phyloP scores from a whole-genome alignment of 2,113 vertebrate species.

The Sarotherodon lohbergeri region DNA sequence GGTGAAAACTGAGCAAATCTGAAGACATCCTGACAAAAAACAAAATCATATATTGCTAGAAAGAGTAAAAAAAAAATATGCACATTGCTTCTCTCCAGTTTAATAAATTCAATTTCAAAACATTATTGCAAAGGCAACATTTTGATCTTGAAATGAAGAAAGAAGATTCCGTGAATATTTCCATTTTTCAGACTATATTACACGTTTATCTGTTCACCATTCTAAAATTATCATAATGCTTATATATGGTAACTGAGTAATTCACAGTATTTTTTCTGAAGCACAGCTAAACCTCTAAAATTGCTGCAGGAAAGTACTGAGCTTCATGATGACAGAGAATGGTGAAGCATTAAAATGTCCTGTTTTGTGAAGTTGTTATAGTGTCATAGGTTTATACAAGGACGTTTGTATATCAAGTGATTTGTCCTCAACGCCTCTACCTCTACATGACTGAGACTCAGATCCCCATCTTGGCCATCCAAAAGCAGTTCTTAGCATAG shows the following conservation, averaged over 20 bases:
- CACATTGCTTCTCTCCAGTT: accelerated
- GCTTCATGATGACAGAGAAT: not conserved
- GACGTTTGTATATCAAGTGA: not conserved
- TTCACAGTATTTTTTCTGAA: not conserved
- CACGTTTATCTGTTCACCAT: not conserved
- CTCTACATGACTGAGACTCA: not conserved
- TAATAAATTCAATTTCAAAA: not conserved
- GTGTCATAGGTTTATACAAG: not conserved
- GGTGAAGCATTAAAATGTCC: not conserved
- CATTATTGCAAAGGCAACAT: not conserved
- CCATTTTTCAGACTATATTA: not conserved
- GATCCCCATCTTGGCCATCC: not conserved
- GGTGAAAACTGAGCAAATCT: accelerated
- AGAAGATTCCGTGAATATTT: not conserved
- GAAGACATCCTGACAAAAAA: not conserved
- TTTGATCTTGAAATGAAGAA: not conserved
- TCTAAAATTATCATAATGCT: not conserved
- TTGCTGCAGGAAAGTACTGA: not conserved
- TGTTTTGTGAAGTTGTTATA: not conserved
- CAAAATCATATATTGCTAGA: not conserved
- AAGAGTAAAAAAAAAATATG: not conserved
- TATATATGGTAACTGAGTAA: not conserved
- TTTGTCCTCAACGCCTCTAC: accelerated
- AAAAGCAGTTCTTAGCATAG: not conserved
- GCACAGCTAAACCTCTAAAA: not conserved